phyloP scores from a whole-genome alignment of 2,888 invertebrate genomes.

The Netelia inedita region DNA sequence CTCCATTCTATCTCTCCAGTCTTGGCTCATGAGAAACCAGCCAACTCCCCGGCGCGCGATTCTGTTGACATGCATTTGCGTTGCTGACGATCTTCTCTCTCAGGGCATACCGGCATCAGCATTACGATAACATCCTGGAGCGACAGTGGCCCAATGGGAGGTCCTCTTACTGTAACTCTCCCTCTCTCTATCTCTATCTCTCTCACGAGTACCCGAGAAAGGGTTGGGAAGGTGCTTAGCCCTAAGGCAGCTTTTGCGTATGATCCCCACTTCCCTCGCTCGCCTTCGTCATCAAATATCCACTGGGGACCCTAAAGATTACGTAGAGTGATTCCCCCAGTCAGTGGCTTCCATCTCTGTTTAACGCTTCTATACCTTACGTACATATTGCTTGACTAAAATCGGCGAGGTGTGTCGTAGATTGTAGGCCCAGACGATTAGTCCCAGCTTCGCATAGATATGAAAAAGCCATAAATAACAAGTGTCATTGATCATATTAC shows the following conservation, averaged over 20 bases:
- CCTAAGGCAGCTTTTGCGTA: slow-evolving; percentile 22
- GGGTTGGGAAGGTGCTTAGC: slow-evolving; percentile 12
- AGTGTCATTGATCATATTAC: neutral
- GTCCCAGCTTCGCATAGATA: neutral
- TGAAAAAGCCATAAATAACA: neutral
- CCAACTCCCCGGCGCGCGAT: slow-evolving; percentile 38
- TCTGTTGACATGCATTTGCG: slow-evolving; percentile 62
- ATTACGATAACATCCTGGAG: slow-evolving; percentile 50
- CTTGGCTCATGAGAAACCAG: neutral
- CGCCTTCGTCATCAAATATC: slow-evolving; percentile 41
- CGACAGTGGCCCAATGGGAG: neutral
- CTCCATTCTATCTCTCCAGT: slow-evolving; percentile 8
- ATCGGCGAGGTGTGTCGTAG: neutral
- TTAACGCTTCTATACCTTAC: neutral
- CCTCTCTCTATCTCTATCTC: neutral
- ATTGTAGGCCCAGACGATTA: neutral
- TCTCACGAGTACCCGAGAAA: neutral
- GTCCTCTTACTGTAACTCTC: neutral
- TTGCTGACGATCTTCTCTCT: slow-evolving; percentile 44
- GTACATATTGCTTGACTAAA: neutral
- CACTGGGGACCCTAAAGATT: slow-evolving; percentile 51
- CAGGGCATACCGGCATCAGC: slow-evolving; percentile 7
- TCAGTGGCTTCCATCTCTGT: neutral
- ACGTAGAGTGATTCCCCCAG: slow-evolving; percentile 17
- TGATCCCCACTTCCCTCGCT: neutral